Conservation (phyloP, 2,797 vertebrate genomes). For the Enteromius argenteus region DNA sequence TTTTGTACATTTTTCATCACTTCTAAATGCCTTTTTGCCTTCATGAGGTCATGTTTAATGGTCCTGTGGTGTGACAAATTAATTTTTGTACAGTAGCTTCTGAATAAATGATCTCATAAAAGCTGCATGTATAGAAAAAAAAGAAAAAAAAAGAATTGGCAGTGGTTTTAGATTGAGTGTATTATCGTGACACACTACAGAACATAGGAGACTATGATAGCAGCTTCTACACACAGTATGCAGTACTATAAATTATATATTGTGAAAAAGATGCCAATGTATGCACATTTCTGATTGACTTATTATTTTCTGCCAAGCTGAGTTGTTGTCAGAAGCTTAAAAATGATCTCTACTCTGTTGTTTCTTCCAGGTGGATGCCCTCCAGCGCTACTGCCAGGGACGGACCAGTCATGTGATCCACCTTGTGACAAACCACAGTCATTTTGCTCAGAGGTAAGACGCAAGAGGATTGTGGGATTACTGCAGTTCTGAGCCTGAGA, state of each 20-base stretch:
- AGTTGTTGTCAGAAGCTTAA: conserved; percentile 14
- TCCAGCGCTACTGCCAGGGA: conserved; percentile 81
- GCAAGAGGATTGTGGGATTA: conserved; percentile 29
- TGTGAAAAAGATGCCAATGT: background rate
- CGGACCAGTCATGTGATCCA: conserved; percentile 90
- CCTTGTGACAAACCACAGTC: conserved; percentile 89
- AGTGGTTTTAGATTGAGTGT: background rate
- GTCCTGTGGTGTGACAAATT: background rate
- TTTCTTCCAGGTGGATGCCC: conserved; percentile 89
- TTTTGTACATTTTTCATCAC: background rate
- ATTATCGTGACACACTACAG: background rate
- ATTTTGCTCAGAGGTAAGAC: conserved; percentile 91
- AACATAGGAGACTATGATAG: background rate
- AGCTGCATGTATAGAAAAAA: background rate
- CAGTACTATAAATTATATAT: background rate
- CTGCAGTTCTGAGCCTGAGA: conserved; percentile 5
- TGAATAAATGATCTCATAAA: conserved; percentile 18
- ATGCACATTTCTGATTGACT: background rate
- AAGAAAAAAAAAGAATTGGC: too few relatives aligned
- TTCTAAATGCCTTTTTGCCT: background rate
- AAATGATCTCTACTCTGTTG: conserved; percentile 20
- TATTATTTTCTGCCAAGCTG: background rate
- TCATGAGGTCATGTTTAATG: background rate
- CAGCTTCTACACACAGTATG: background rate
- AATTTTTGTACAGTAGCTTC: background rate